These are phyloP conservation scores for Larimichthys polyactis DNA, from an alignment of 2,113 vertebrate species.

Conservation along the genomic window DNA sequence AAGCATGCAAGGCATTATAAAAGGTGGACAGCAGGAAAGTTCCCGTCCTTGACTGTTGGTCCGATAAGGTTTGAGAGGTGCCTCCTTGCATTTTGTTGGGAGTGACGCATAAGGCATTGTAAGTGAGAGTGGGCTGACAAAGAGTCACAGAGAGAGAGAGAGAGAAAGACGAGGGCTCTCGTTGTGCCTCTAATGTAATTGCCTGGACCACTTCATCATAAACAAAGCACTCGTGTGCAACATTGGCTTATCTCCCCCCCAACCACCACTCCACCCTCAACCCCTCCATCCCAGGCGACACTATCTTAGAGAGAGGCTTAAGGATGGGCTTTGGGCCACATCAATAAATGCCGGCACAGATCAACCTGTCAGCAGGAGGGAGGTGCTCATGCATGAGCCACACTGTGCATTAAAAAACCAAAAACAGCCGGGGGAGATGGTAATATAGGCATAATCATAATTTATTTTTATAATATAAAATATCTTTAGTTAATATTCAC, in stretches of 20 bases:
- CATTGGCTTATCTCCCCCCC: conserved; percentile 56
- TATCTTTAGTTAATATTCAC: neutral
- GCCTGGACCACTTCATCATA: conserved; percentile 76
- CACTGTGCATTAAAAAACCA: neutral
- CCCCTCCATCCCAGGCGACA: conserved; percentile 45
- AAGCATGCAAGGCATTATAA: conserved; percentile 37
- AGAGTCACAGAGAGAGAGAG: conserved; percentile 28
- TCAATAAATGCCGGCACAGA: conserved; percentile 62
- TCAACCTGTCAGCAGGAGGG: conserved; percentile 59
- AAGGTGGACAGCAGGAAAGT: conserved; percentile 49
- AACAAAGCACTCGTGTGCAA: conserved; percentile 70
- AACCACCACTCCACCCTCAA: conserved; percentile 53
- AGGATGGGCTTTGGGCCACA: conserved; percentile 47
- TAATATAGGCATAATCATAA: neutral
- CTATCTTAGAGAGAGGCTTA: conserved; percentile 57
- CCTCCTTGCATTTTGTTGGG: conserved; percentile 25
- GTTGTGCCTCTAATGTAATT: conserved; percentile 73
- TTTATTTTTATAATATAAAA: neutral
- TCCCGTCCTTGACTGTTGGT: conserved; percentile 61
- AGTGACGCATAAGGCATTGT: conserved; percentile 28
- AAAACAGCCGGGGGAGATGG: neutral
- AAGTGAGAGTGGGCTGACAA: conserved; percentile 33
- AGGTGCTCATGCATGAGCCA: neutral
- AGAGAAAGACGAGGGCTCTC: conserved; percentile 21
- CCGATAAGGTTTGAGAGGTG: conserved; percentile 45